A percentile compares a stretch with the other conserved stretches of the same genome.
Conservation (phyloP, 1,140 invertebrate species). For the Nebria ingens region DNA sequence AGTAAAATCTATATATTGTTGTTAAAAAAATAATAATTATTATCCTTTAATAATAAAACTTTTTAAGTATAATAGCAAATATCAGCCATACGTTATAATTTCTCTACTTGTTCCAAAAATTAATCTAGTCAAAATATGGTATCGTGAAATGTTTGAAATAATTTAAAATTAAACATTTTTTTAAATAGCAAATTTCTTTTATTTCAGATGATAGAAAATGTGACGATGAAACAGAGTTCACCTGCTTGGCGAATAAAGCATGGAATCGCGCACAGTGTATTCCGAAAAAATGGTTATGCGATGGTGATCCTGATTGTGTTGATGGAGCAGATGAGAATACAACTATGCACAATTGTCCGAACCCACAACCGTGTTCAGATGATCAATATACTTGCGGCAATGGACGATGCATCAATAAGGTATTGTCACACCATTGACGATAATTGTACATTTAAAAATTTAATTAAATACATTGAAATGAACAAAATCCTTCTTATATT, state of each 20-base stretch:
- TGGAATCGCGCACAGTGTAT: conserved; percentile 92
- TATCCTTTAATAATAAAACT: background rate
- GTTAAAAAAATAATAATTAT: background rate
- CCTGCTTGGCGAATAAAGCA: conserved; percentile 76
- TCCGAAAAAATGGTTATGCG: conserved; percentile 87
- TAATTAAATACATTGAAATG: background rate
- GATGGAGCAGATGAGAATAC: conserved; percentile 94
- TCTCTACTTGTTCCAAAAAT: no score
- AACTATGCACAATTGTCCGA: conserved; percentile 69
- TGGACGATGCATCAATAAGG: conserved; percentile 68
- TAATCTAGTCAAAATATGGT: no score
- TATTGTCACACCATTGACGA: conserved; percentile 24
- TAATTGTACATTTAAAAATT: conserved; percentile 9
- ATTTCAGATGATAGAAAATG: conserved; percentile 72
- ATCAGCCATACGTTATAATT: no score
- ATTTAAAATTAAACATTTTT: no score
- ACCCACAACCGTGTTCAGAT: conserved; percentile 66
- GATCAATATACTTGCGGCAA: conserved; percentile 88
- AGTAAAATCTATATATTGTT: no score
- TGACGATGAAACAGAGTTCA: conserved; percentile 86
- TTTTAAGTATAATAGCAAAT: no score
- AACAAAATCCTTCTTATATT: conserved; percentile 10
- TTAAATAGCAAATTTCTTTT: no score
- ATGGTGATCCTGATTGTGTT: conserved; percentile 91
- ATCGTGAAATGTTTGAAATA: no score